Conservation (phyloP, 2,888 invertebrate species). For the Malacosoma neustria region DNA sequence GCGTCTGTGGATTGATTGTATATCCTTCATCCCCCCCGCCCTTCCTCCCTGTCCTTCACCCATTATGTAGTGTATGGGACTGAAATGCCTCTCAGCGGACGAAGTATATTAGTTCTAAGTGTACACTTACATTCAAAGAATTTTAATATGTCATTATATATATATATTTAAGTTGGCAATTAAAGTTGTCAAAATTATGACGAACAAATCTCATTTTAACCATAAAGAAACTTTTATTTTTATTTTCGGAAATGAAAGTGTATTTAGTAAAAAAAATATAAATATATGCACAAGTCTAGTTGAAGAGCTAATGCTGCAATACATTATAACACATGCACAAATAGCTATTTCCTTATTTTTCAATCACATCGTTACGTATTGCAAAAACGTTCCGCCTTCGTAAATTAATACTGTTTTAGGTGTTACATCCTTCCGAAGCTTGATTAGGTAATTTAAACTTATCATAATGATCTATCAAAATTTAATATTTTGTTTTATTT, state of each 20-base stretch:
- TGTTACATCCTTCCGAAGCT: background rate
- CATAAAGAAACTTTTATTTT: too few relatives aligned
- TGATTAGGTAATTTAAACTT: background rate
- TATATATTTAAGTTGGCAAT: too few relatives aligned
- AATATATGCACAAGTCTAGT: slow-evolving; percentile 12
- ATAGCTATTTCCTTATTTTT: background rate
- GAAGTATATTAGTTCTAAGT: too few relatives aligned
- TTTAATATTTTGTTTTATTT: background rate
- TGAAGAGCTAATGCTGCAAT: slow-evolving; percentile 30
- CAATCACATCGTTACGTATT: background rate
- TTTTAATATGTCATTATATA: too few relatives aligned
- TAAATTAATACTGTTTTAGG: background rate
- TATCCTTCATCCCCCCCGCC: slow-evolving; percentile 30
- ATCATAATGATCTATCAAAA: background rate
- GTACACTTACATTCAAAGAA: too few relatives aligned
- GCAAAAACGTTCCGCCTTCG: too few relatives aligned
- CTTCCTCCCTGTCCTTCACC: background rate
- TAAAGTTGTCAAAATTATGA: too few relatives aligned
- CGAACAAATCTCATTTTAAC: too few relatives aligned
- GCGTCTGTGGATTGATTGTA: slow-evolving; percentile 47
- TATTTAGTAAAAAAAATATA: background rate
- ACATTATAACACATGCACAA: background rate
- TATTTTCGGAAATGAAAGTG: too few relatives aligned
- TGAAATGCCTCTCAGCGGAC: background rate
- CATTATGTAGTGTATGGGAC: background rate